These are phyloP conservation scores for Vulpes vulpes DNA, from an alignment of 2,113 vertebrate species.

Conservation along the genomic window DNA sequence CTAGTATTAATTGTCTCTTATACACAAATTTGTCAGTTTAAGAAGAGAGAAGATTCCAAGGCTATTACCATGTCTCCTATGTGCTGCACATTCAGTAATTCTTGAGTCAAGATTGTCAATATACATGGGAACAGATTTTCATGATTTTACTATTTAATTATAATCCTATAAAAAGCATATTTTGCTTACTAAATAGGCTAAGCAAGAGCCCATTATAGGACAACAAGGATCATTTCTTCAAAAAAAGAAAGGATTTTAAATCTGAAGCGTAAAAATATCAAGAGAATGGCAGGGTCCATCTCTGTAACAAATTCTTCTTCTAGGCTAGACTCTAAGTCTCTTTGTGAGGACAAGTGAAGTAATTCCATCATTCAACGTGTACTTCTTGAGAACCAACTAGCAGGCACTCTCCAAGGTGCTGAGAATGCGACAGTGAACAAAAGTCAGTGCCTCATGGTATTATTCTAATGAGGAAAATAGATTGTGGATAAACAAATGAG, in stretches of 20 bases:
- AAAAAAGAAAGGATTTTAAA: neutral
- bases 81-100: neutral
- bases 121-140: neutral
- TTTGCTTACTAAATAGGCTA: neutral
- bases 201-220: neutral
- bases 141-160: neutral
- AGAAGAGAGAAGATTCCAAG: neutral
- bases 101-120: neutral
- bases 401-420: neutral
- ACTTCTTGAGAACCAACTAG: neutral
- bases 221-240: neutral
- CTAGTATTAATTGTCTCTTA: neutral
- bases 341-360: neutral
- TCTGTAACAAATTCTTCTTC: neutral
- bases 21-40: neutral
- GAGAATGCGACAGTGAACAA: neutral
- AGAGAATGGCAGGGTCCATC: neutral
- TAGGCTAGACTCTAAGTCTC: neutral
- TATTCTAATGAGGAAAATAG: neutral
- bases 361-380: neutral
- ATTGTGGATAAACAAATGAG: neutral
- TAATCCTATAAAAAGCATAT: neutral
- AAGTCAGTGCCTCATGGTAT: neutral
- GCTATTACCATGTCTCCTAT: neutral
- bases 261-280: neutral